Percentiles rank a stretch among this genome's conserved stretches.
phyloP scores from a whole-genome alignment of 2,797 vertebrate genomes.

The Gephyroberyx darwinii region DNA sequence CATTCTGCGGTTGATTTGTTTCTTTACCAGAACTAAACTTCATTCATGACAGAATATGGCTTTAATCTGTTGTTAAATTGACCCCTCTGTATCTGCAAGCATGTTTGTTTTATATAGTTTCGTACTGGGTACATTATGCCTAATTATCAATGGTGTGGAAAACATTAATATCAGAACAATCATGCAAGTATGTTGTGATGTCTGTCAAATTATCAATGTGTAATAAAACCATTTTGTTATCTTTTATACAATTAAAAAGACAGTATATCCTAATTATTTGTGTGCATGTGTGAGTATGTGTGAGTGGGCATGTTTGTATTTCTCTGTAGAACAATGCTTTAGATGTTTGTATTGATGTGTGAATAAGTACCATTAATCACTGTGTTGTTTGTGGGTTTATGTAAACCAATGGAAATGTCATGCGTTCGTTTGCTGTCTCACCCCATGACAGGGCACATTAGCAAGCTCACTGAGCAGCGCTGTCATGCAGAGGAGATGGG shows the following conservation, averaged over 20 bases:
- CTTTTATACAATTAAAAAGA: conserved; percentile 77
- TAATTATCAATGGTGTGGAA: conserved; percentile 69
- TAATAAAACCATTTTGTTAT: conserved; percentile 82
- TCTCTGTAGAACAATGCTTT: background rate
- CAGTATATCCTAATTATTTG: conserved; percentile 65
- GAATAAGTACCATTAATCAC: conserved; percentile 45
- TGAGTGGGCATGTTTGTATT: conserved; percentile 12
- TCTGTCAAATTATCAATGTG: conserved; percentile 77
- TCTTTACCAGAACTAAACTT: conserved; percentile 54
- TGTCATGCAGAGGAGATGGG: conserved; percentile 52
- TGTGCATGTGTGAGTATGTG: conserved; percentile 15
- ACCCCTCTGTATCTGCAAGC: conserved; percentile 71
- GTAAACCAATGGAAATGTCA: conserved; percentile 52
- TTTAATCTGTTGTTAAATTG: conserved; percentile 74
- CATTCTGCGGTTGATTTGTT: conserved; percentile 67
- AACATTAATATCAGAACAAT: conserved; percentile 70
- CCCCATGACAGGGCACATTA: conserved; percentile 56
- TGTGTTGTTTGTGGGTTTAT: conserved; percentile 34
- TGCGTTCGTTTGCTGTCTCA: conserved; percentile 39
- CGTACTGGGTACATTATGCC: conserved; percentile 69
- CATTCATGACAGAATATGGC: conserved; percentile 72
- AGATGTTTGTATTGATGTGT: conserved; percentile 18
- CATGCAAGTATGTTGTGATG: conserved; percentile 82
- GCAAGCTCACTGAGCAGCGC: conserved; percentile 53
- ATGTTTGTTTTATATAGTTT: conserved; percentile 81